Percentiles rank a stretch among this genome's conserved stretches.
Evolutionary conservation across 1,140 invertebrate genomes (phyloP).

Genomic region (Lamellibrachia luymesi): DNA sequence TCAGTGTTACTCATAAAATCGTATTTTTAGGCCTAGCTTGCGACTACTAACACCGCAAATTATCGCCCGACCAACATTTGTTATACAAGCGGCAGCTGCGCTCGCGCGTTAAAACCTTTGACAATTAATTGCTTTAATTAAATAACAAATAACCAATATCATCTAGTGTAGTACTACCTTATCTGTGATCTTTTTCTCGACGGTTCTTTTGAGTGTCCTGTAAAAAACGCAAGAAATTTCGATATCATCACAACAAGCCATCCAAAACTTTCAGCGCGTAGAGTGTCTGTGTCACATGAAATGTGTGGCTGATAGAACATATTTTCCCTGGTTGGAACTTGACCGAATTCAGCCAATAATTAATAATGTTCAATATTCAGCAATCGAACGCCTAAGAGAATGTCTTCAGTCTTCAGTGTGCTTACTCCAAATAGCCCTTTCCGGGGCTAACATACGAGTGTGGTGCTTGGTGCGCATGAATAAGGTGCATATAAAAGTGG

Average conservation of each 20-base stretch:
- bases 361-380: too few relatives aligned
- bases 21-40: too few relatives aligned
- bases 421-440: too few relatives aligned
- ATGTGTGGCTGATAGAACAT: too few relatives aligned
- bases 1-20: too few relatives aligned
- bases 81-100: not conserved
- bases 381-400: too few relatives aligned
- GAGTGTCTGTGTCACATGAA: not conserved
- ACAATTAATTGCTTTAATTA: not conserved
- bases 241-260: slow-evolving; percentile 4
- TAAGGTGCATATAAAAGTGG: too few relatives aligned
- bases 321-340: too few relatives aligned
- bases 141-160: not conserved
- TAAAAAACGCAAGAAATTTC: not conserved
- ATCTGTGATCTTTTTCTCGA: not conserved
- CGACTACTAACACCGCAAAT: not conserved
- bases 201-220: not conserved
- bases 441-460: too few relatives aligned
- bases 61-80: not conserved
- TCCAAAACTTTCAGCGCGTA: not conserved
- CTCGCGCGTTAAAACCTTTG: not conserved
- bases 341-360: too few relatives aligned
- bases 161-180: not conserved
- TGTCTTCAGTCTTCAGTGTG: too few relatives aligned
- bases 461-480: too few relatives aligned